These are phyloP conservation scores for Cynodonichthys magdalenae DNA, from an alignment of 2,797 vertebrate species.

Conservation along the genomic window DNA sequence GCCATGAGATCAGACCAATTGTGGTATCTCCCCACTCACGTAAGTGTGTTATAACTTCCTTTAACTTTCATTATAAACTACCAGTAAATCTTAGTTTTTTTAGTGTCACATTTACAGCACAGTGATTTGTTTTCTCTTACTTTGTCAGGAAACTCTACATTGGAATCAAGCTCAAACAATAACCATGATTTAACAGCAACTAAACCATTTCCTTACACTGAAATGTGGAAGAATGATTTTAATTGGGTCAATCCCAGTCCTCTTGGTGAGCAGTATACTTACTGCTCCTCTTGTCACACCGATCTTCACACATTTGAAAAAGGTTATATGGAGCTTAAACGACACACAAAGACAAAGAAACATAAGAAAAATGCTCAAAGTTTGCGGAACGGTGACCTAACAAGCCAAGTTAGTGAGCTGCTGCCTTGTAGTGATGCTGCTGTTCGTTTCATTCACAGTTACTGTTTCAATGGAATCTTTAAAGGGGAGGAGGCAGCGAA, in stretches of 20 bases:
- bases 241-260: slow-evolving; percentile 67
- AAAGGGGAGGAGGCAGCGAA: slow-evolving; percentile 31
- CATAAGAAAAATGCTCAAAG: slow-evolving; percentile 46
- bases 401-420: not conserved
- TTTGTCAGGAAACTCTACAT: slow-evolving; percentile 30
- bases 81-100: not conserved
- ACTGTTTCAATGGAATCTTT: slow-evolving; percentile 43
- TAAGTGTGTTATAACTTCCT: slow-evolving; percentile 14
- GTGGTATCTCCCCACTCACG: not conserved
- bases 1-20: slow-evolving; percentile 48
- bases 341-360: slow-evolving; percentile 61
- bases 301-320: slow-evolving; percentile 52
- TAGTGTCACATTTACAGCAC: not conserved
- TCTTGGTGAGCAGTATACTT: slow-evolving; percentile 67
- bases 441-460: slow-evolving; percentile 68
- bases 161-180: slow-evolving; percentile 22
- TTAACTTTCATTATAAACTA: slow-evolving; percentile 1
- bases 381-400: rapidly evolving
- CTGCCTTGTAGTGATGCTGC: slow-evolving; percentile 60
- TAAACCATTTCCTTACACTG: slow-evolving; percentile 34
- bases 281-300: slow-evolving; percentile 68
- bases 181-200: not conserved
- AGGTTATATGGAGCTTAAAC: slow-evolving; percentile 62
- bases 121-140: slow-evolving; percentile 7
- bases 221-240: slow-evolving; percentile 66